These are phyloP conservation scores for Sphaerolaimus hirsutus DNA, from an alignment of 2,888 invertebrate species.

Conservation along the genomic window DNA sequence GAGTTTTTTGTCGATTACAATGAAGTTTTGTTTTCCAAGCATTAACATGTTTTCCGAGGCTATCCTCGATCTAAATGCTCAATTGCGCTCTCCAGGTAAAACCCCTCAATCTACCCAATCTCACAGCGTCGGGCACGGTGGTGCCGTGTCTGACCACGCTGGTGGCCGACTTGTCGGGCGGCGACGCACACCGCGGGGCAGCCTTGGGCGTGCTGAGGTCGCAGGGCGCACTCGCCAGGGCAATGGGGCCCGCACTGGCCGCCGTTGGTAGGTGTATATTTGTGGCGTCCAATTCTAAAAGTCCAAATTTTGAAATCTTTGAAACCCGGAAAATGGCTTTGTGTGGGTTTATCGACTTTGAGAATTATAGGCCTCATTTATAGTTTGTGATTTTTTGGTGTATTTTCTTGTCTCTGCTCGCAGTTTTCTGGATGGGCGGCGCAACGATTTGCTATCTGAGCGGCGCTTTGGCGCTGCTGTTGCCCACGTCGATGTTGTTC, in stretches of 20 bases:
- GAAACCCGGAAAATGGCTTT: too few species aligned
- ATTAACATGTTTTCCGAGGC: too few species aligned
- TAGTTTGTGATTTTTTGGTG: not conserved
- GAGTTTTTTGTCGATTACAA: not conserved
- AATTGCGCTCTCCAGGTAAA: too few species aligned
- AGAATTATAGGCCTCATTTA: too few species aligned
- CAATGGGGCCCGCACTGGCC: slow-evolving; percentile 64
- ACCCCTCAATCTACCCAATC: too few species aligned
- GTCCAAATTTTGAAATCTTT: too few species aligned
- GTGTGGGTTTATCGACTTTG: too few species aligned
- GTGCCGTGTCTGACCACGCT: slow-evolving; percentile 81
- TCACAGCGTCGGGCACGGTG: slow-evolving; percentile 46
- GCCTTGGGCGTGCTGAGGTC: slow-evolving; percentile 80
- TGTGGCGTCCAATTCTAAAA: too few species aligned
- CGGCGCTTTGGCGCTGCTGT: slow-evolving; percentile 48
- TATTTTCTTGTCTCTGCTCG: slow-evolving; percentile 13
- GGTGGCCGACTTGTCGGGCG: slow-evolving; percentile 50
- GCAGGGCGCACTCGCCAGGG: slow-evolving; percentile 71
- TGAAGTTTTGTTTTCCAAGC: not conserved
- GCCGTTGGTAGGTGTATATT: slow-evolving; percentile 42
- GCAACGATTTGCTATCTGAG: slow-evolving; percentile 53
- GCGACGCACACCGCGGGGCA: slow-evolving; percentile 55
- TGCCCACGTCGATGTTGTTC: slow-evolving; percentile 37
- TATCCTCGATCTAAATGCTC: too few species aligned
- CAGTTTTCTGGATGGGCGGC: slow-evolving; percentile 74